Evolutionary conservation across 2,888 invertebrate species (phyloP), one percentile per base, ranked within the genome.

Genomic region (Bhutanitis thaidina): DNA sequence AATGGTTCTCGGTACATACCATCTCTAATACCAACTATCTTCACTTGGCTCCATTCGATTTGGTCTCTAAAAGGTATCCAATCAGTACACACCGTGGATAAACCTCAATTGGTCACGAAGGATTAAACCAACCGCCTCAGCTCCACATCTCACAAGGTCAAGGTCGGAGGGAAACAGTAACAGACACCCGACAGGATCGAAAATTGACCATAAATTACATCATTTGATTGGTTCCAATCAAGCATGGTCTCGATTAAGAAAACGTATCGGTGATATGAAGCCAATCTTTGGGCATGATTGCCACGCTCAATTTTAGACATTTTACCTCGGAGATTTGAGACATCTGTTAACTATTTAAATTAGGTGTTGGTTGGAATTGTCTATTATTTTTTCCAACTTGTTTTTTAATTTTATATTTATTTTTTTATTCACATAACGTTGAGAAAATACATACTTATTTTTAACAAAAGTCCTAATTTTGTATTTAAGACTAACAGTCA

Each of bases 141-240:
- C 8, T 43, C 40, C 8, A 37, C 58, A 52, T 52, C 56, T 58
- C 61, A 65, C 57, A 67, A 69, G 77, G 77, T 80, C 77, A 81
- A 77, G 80, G 79, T 69, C 75, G 58, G 45, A 36, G 54, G 59
- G 57, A 69, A 65, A 62, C 56, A 62, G 57, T 59, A 60, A 51
- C 46, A 53, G 44, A 62, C 60, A 60, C 58, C 49, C 65, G 55
- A 61, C 64, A 72, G 69, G 71, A 69, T 65, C 68, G 62, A 65
- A 71, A 71, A 69, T 69, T 59, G 72, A 64, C 69, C 72, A 76
- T 88, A 86, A 86, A 88, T 79, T 74, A 83, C 68, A 73, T 75
- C 72, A 78, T 84, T 79, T 81, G 79, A 88, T 87, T 81, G 80
- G 84, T 83, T 84, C 86, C 84, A 85, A 86, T 84, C 80, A 84